Evolutionary conservation across 2,113 vertebrate genomes (phyloP).

Genomic region (Ictalurus furcatus): DNA sequence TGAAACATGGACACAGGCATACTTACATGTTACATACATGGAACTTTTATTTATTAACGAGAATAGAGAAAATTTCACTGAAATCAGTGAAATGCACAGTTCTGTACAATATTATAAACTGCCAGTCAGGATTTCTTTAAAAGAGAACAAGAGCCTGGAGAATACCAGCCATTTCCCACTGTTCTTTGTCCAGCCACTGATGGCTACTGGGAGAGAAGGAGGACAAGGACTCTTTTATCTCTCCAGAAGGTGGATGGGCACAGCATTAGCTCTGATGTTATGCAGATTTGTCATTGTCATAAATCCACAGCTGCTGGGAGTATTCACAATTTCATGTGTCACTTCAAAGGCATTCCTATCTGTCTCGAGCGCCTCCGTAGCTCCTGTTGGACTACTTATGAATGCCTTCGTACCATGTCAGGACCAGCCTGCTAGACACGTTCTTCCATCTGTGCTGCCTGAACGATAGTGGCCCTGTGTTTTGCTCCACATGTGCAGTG

Average conservation of each 20-base stretch:
- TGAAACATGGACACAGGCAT: not conserved
- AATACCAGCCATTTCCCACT: conserved; percentile 55
- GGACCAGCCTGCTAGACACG: conserved; percentile 34
- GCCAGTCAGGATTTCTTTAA: not conserved
- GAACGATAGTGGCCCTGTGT: not conserved
- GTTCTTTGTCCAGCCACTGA: conserved; percentile 57
- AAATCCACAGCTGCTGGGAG: conserved; percentile 76
- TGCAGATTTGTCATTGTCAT: conserved; percentile 78
- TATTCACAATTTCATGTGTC: conserved; percentile 73
- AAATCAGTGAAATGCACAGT: not conserved
- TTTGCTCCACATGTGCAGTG: not conserved
- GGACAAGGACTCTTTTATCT: conserved; percentile 65
- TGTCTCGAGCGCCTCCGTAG: conserved; percentile 61
- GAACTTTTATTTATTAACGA: not conserved
- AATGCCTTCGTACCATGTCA: conserved; percentile 45
- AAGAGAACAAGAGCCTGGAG: not conserved
- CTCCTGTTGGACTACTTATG: conserved; percentile 52
- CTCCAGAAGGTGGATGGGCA: conserved; percentile 59
- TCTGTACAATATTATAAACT: not conserved
- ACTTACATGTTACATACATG: not conserved
- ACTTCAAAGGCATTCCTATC: conserved; percentile 77
- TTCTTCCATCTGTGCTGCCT: conserved; percentile 24
- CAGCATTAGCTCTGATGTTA: conserved; percentile 73
- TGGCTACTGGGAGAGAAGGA: conserved; percentile 54
- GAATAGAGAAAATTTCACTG: not conserved